Evolutionary conservation across 2,113 vertebrate species (phyloP).

Genomic region (Eptesicus fuscus): DNA sequence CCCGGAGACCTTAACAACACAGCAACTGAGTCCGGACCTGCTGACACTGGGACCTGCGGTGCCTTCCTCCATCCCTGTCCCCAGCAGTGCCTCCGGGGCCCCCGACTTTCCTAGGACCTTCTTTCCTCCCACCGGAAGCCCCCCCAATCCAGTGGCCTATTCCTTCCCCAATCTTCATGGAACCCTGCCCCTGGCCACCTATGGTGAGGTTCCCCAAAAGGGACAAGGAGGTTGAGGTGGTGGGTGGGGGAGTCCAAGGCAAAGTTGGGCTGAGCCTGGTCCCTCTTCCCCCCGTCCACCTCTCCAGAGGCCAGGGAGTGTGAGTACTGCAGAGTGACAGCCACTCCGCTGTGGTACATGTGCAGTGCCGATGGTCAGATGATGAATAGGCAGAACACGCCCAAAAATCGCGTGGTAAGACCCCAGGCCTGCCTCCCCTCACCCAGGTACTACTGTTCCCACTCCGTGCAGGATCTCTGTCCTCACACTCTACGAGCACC

Average conservation of each 20-base stretch:
- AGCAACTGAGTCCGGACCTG: slow-evolving; percentile 86
- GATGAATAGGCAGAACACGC: slow-evolving; percentile 92
- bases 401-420: slow-evolving; percentile 92
- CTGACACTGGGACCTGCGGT: slow-evolving; percentile 82
- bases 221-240: not conserved
- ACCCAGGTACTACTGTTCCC: not conserved
- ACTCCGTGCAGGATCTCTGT: not conserved
- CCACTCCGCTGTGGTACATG: slow-evolving; percentile 92
- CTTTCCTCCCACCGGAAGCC: slow-evolving; percentile 68
- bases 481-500: not conserved
- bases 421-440: not conserved
- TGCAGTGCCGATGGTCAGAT: slow-evolving; percentile 94
- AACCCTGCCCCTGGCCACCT: slow-evolving; percentile 74
- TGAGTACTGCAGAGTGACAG: slow-evolving; percentile 83
- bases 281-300: not conserved
- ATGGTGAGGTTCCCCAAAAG: slow-evolving; percentile 73
- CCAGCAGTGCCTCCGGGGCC: slow-evolving; percentile 54
- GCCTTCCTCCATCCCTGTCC: slow-evolving; percentile 48
- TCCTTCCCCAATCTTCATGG: slow-evolving; percentile 82
- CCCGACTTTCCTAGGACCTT: slow-evolving; percentile 64
- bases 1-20: slow-evolving; percentile 87
- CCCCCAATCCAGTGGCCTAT: slow-evolving; percentile 73
- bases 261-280: slow-evolving; percentile 25
- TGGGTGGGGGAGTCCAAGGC: not conserved
- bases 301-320: slow-evolving; percentile 84